Evolutionary conservation across 92 coral and sea anemone genomes (phyloP).

Genomic region (Heliopora coerulea): DNA sequence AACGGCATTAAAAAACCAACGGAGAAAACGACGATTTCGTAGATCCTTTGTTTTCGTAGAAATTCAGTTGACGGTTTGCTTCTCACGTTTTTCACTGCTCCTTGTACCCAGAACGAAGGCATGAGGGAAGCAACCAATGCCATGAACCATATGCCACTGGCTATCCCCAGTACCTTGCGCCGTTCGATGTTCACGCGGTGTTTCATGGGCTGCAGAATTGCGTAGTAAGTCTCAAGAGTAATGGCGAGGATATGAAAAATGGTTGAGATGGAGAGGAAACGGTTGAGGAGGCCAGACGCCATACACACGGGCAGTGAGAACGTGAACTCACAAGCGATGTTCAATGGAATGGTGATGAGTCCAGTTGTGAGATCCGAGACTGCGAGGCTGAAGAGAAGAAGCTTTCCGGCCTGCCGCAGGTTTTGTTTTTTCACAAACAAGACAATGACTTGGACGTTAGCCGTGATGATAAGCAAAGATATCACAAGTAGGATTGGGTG

Average conservation of each 20-base stretch:
- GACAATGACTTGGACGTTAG: constrained; percentile 21
- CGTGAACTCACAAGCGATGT: constrained; percentile 24
- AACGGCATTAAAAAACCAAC: constrained; percentile 30
- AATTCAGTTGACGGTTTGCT: not conserved
- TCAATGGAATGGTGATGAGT: constrained; percentile 35
- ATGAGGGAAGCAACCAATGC: constrained; percentile 2
- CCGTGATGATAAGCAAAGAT: not conserved
- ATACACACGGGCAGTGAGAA: constrained; percentile 6
- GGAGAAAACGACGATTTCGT: constrained; percentile 11
- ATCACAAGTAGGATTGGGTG: constrained; percentile 1
- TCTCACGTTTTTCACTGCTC: not conserved
- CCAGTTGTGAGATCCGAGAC: constrained; percentile 32
- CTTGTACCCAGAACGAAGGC: constrained; percentile 5
- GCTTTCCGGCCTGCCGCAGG: constrained; percentile 29
- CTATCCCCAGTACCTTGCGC: constrained; percentile 11
- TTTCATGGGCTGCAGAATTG: constrained; percentile 30
- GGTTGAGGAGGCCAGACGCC: constrained; percentile 17
- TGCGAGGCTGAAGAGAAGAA: constrained; percentile 22
- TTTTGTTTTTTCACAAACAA: constrained; percentile 11
- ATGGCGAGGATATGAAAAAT: constrained; percentile 31
- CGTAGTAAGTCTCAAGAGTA: constrained; percentile 34
- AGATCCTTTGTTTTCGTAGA: constrained; percentile 1
- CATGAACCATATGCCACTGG: not conserved
- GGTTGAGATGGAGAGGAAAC: constrained; percentile 22
- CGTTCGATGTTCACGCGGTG: constrained; percentile 20